Conservation (phyloP, 2,888 invertebrate species). For the Sarcophaga rosellei region DNA sequence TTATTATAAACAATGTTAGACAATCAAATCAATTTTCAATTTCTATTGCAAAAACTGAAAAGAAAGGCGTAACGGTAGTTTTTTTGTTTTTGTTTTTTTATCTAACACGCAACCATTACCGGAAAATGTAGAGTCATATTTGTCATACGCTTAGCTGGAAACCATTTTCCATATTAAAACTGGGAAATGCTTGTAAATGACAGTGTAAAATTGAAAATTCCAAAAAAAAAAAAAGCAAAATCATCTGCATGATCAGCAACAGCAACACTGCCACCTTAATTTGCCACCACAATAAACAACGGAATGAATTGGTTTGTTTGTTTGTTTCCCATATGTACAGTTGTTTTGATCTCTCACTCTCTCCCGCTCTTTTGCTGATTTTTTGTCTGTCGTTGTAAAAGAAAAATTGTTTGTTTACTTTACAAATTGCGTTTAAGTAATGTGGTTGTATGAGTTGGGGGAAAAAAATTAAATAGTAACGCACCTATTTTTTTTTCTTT, state of each 20-base stretch:
- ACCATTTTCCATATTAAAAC: too few species aligned
- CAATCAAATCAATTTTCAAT: background rate
- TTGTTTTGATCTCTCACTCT: background rate
- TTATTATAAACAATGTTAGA: background rate
- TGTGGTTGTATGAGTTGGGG: too few species aligned
- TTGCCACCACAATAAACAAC: too few species aligned
- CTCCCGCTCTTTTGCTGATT: too few species aligned
- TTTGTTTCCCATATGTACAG: background rate
- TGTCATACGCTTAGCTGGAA: background rate
- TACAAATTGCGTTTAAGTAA: too few species aligned
- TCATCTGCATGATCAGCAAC: conserved; percentile 14
- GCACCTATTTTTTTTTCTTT: conserved; percentile 39
- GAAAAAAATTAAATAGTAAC: conserved; percentile 19
- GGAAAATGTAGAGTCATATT: conserved; percentile 30
- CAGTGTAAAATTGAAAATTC: background rate
- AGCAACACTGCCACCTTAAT: too few species aligned
- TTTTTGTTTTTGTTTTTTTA: too few species aligned
- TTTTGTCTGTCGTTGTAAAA: too few species aligned
- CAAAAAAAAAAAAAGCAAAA: background rate
- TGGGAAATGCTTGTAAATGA: too few species aligned
- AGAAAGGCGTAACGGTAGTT: conserved; percentile 16
- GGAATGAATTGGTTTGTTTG: background rate
- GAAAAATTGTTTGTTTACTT: too few species aligned
- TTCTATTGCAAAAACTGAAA: background rate
- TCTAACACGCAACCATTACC: conserved; percentile 31